phyloP scores from a whole-genome alignment of 1,140 invertebrate species.

The Anoplolepis gracilipes region DNA sequence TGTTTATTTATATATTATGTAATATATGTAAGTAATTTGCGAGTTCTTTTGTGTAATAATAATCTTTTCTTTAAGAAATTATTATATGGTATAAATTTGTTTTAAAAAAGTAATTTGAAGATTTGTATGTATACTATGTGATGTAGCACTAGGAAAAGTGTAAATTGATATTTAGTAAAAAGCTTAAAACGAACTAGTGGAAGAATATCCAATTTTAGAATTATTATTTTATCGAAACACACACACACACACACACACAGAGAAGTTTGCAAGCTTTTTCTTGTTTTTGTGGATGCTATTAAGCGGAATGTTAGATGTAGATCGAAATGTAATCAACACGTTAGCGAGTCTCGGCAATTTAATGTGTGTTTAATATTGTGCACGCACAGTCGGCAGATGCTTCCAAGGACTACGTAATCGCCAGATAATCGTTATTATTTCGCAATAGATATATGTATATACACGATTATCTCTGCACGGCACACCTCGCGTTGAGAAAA shows the following conservation, averaged over 20 bases:
- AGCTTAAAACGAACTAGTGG: not conserved
- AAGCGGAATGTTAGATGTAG: conserved; percentile 38
- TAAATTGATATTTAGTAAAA: not conserved
- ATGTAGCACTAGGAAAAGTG: not conserved
- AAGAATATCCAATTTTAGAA: not conserved
- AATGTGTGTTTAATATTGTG: conserved; percentile 38
- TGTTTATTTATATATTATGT: no score
- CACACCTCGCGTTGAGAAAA: conserved; percentile 39
- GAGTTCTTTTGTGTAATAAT: not conserved
- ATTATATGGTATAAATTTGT: not conserved
- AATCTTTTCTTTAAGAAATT: not conserved
- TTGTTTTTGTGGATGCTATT: not conserved
- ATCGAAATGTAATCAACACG: conserved; percentile 18
- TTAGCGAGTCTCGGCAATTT: conserved; percentile 28
- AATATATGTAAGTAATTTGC: not conserved
- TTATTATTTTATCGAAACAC: not conserved
- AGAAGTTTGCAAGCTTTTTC: not conserved
- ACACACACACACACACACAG: no score
- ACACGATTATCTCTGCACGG: conserved; percentile 27
- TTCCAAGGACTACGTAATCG: conserved; percentile 66
- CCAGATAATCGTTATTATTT: conserved; percentile 67
- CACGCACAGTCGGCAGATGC: conserved; percentile 46
- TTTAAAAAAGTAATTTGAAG: not conserved
- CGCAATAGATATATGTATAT: conserved; percentile 48
- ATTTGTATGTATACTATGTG: not conserved